Base-by-base conservation (phyloP, 2,888 invertebrate genomes). In the Endotricha flammealis region DNA sequence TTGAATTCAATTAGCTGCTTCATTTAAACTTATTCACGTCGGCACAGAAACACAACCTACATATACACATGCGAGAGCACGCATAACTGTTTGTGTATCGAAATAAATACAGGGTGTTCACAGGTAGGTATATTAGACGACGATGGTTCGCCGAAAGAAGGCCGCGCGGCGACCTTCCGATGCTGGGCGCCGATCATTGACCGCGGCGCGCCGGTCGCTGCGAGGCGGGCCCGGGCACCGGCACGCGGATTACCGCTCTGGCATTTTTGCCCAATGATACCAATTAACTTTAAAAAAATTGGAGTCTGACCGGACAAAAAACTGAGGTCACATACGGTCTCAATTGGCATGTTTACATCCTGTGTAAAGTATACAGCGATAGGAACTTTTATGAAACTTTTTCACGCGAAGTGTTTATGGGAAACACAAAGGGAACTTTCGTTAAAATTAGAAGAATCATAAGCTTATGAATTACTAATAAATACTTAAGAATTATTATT, bases 131-230 rank as follows among this genome's bases (percentile, higher is more conserved):
- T 60, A 64, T 72, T 67, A 71, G 62, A 50, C 46, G 43, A 51
- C 52, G 69, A 62, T 71, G 69, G 65, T 58, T 64, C 62, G 68
- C 53, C 65, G 68, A 79, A 83, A 85, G 83, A 85, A 85, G 86
- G 85, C 77, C 86, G 80, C 70, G 64, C 60, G 64, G 71, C 80
- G 86, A 85, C 86, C 86, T 86, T 79, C 85, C 83, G 67, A 75
- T 68, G 68, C 59, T 71, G 66, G 69, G 64, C 64, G 66, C 67
- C 75, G 83, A 75, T 61, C 83, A 61, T 77, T 81, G 82, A 82
- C 80, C 81, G 71, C 46, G 36, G 33, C 37, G 31, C 41, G 41
- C 35, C 36, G 36, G 32, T 24, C n/a, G 85, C 77, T 85, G 80
- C 70, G 64, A 60, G 64, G 71, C 79, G 86, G 85, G 85, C 86